Conservation (phyloP, 2,888 invertebrate genomes). For the Meteorus cinctellus region DNA sequence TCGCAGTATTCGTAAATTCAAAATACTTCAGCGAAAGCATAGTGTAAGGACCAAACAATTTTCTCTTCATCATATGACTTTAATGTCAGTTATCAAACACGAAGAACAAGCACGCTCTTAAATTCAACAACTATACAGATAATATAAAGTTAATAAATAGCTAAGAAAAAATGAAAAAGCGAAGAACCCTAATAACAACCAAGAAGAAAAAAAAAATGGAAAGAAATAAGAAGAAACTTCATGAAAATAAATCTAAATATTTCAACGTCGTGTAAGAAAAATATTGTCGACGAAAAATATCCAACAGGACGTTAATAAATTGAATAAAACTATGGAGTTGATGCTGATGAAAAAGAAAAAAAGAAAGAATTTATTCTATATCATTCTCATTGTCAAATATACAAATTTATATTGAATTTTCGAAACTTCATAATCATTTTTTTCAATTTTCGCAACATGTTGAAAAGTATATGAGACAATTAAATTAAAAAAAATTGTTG, state of each 20-base stretch:
- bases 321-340: background rate
- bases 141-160: constrained; percentile 14
- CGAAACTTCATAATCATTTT: too few species aligned
- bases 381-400: too few species aligned
- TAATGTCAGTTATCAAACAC: constrained; percentile 18
- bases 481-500: too few species aligned
- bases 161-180: background rate
- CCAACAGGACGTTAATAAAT: background rate
- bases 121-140: constrained; percentile 2
- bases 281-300: background rate
- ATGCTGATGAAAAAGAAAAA: too few species aligned
- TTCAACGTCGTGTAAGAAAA: background rate
- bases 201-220: constrained; percentile 15
- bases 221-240: background rate
- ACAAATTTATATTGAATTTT: too few species aligned
- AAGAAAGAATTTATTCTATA: too few species aligned
- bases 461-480: too few species aligned
- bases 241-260: background rate
- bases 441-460: too few species aligned
- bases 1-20: background rate
- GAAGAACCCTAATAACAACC: background rate
- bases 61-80: constrained; percentile 24
- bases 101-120: background rate
- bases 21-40: background rate
- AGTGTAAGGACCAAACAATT: background rate